Percentiles rank a stretch among this genome's conserved stretches.
Conservation (phyloP, 2,797 vertebrate species). For the Notamacropus eugenii region DNA sequence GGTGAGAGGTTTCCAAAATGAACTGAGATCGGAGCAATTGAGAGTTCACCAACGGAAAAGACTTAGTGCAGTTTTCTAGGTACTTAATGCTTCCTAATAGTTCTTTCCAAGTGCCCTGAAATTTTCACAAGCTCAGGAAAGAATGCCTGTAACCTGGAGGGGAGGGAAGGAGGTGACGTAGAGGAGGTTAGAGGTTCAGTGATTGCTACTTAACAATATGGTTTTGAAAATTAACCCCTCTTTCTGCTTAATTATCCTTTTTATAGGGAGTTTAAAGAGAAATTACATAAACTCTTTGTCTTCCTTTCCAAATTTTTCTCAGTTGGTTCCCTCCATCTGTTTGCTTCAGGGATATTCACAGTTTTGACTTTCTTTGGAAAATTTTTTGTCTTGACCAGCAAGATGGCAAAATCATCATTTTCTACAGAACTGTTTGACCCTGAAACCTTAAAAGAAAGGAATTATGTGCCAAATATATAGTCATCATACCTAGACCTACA, state of each 20-base stretch:
- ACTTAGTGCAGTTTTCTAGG: background rate
- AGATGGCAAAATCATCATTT: background rate
- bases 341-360: background rate
- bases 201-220: constrained; percentile 35
- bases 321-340: background rate
- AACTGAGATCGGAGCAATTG: constrained; percentile 56
- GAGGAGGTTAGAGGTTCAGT: constrained; percentile 36
- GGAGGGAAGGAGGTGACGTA: constrained; percentile 5
- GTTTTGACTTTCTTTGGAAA: background rate
- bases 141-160: constrained; percentile 22
- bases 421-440: background rate
- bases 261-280: background rate
- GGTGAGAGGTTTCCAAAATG: constrained; percentile 27
- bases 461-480: background rate
- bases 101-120: constrained; percentile 1
- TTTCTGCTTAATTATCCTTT: background rate
- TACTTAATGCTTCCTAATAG: constrained; percentile 6
- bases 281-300: background rate
- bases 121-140: constrained; percentile 37
- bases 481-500: background rate
- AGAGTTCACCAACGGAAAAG: constrained; percentile 9
- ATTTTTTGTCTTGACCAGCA: background rate
- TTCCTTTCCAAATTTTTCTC: background rate
- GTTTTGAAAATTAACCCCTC: constrained; percentile 20
- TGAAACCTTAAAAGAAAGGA: background rate